Base-by-base conservation (phyloP, 2,888 invertebrate genomes). In the Flexamia atlantica region DNA sequence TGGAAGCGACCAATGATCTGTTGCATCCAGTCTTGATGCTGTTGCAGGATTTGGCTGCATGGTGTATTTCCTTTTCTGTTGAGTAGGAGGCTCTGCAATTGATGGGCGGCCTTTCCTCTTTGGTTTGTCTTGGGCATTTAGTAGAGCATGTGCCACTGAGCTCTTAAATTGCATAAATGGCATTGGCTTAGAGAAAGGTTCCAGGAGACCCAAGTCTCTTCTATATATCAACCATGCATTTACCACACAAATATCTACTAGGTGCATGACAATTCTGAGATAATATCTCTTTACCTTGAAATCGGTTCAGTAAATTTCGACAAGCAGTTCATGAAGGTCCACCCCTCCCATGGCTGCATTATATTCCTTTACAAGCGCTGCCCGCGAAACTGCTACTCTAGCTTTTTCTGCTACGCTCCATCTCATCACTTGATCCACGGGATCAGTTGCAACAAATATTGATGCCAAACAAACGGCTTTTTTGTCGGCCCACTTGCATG, bases 301-400 rank as follows among this genome's bases (percentile, higher is more conserved):
- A 32, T 87, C 84, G 23, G 87, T 88, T 64, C 88, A 86, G 82
- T 88, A 88, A 40, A 88, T 86, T 20, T 88, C 87, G 23, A 88
- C 87, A 32, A 89, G 84, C 83, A 87, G 87, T 83, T 89, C 88
- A 70, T 87, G 86, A 7, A 88, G 84, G 85, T 89, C 88, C 7
- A 88, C 89, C 5, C 89, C 79, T 28, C 79, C 53, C 79, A 79
- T 79, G 10, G 53, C 53, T 57, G 14, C 17, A 30, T 57, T 80
- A 23, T 68, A 81, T 68, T 81, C 81, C 7, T 40, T 81, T 28
- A 82, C 46, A 10, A 82, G 68, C 28, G 25, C 42, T 14, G 70
- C 50, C 14, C 46, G 68, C 5, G 17, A 30, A 17, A 70, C 46
- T 14, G 40, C 50, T 28, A 82, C 64, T 40, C 23, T 50, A 17